A percentile compares a stretch with the other conserved stretches of the same genome.
Evolutionary conservation across 2,888 invertebrate species (phyloP).

Genomic region (Dasysyrphus tricinctus): DNA sequence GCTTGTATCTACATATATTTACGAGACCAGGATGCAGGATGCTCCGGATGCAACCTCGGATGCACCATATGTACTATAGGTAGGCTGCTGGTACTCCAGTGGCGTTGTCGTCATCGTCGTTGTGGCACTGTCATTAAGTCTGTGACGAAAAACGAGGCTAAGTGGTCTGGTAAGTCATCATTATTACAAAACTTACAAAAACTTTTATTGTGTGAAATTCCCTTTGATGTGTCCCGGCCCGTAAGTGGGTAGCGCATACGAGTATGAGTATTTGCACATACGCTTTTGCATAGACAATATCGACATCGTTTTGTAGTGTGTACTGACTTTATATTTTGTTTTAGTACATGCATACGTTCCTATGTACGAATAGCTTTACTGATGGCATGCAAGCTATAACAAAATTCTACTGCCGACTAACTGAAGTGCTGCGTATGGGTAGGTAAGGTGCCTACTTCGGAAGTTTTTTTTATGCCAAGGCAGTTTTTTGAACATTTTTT

Average conservation of each 20-base stretch:
- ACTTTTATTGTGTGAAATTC: constrained; percentile 75
- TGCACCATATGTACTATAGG: constrained; percentile 10
- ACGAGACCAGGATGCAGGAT: constrained; percentile 60
- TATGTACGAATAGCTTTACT: constrained; percentile 8
- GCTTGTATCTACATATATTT: constrained; percentile 4
- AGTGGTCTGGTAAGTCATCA: constrained; percentile 76
- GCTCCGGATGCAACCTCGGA: constrained; percentile 44
- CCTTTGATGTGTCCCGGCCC: constrained; percentile 70
- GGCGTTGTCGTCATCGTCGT: constrained; percentile 22
- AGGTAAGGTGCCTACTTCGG: too few species aligned
- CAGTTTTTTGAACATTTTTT: constrained; percentile 8
- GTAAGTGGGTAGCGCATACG: constrained; percentile 51
- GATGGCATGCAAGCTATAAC: not conserved
- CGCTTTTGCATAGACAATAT: constrained; percentile 48
- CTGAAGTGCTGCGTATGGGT: not conserved
- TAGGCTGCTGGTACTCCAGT: constrained; percentile 45
- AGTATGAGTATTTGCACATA: not conserved
- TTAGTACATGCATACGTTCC: not conserved
- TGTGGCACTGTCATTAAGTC: constrained; percentile 71
- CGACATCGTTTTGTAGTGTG: constrained; percentile 47
- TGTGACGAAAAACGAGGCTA: constrained; percentile 75
- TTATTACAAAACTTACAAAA: constrained; percentile 76
- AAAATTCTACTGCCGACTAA: constrained; percentile 5
- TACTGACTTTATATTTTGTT: constrained; percentile 30
- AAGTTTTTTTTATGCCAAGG: constrained; percentile 1